phyloP scores from a whole-genome alignment of 1,140 invertebrate species.

The Neocloeon triangulifer region DNA sequence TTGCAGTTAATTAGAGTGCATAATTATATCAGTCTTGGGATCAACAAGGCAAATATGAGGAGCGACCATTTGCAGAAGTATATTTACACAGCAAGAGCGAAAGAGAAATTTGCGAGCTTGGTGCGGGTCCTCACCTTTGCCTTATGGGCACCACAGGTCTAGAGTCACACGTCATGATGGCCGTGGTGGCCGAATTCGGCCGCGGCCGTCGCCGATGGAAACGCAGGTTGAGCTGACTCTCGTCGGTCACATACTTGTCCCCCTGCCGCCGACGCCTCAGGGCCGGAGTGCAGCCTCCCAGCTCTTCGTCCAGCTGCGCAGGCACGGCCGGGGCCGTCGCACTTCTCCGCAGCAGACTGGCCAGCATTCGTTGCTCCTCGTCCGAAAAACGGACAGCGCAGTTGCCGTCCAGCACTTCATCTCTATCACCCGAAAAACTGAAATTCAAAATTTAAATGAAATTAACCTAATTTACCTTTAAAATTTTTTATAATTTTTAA shows the following conservation, averaged over 20 bases:
- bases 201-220: constrained; percentile 37
- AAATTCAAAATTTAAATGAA: too few relatives aligned
- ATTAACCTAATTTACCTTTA: too few relatives aligned
- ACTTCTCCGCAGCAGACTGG: neutral
- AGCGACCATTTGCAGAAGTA: neutral
- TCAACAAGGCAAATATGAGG: constrained; percentile 1
- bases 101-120: neutral
- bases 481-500: too few relatives aligned
- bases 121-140: neutral
- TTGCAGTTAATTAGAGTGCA: too few relatives aligned
- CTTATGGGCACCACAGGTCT: neutral
- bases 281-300: constrained; percentile 28
- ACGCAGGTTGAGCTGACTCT: constrained; percentile 42
- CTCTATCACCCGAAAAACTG: neutral
- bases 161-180: neutral
- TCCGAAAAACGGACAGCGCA: neutral
- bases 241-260: constrained; percentile 53
- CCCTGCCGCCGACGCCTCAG: constrained; percentile 30
- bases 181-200: constrained; percentile 10
- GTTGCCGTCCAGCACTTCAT: neutral
- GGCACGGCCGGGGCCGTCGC: constrained; percentile 1
- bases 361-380: neutral
- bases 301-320: constrained; percentile 7
- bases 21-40: neutral
- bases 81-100: neutral